These are phyloP conservation scores for Leucophenga varia DNA, from an alignment of 1,140 invertebrate species.

Conservation along the genomic window DNA sequence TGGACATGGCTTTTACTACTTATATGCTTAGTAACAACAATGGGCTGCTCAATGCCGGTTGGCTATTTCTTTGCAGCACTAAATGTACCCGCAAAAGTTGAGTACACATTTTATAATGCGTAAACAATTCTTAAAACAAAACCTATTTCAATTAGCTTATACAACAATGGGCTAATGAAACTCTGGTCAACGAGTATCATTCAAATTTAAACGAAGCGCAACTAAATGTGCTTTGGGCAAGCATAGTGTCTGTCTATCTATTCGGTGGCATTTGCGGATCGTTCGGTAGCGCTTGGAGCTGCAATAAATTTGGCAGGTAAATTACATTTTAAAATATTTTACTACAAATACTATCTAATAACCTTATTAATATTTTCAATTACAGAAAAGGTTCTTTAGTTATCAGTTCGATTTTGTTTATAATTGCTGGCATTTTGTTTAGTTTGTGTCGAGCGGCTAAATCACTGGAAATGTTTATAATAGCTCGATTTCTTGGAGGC, in stretches of 20 bases:
- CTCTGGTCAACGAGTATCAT: constrained; percentile 63
- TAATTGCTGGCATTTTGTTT: constrained; percentile 62
- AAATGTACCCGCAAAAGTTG: constrained; percentile 77
- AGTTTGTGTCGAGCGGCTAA: constrained; percentile 61
- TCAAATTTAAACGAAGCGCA: constrained; percentile 56
- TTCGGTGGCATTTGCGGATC: constrained; percentile 77
- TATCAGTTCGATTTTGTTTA: constrained; percentile 30
- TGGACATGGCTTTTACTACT: constrained; percentile 38
- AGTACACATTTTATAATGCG: neutral
- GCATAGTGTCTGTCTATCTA: constrained; percentile 76
- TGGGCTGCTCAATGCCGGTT: constrained; percentile 82
- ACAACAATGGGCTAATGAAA: constrained; percentile 69
- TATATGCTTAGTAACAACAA: constrained; percentile 64
- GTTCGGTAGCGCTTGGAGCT: constrained; percentile 66
- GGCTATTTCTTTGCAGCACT: constrained; percentile 88
- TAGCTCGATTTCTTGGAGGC: constrained; percentile 72
- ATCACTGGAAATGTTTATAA: constrained; percentile 72
- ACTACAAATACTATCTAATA: neutral
- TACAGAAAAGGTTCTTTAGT: constrained; percentile 40
- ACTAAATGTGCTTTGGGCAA: constrained; percentile 72
- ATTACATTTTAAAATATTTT: constrained; percentile 8
- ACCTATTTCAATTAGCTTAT: constrained; percentile 61
- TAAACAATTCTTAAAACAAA: neutral
- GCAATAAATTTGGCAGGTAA: constrained; percentile 72
- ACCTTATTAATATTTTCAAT: neutral